Evolutionary conservation across 2,797 vertebrate genomes (phyloP).

Genomic region (Falco rusticolus): DNA sequence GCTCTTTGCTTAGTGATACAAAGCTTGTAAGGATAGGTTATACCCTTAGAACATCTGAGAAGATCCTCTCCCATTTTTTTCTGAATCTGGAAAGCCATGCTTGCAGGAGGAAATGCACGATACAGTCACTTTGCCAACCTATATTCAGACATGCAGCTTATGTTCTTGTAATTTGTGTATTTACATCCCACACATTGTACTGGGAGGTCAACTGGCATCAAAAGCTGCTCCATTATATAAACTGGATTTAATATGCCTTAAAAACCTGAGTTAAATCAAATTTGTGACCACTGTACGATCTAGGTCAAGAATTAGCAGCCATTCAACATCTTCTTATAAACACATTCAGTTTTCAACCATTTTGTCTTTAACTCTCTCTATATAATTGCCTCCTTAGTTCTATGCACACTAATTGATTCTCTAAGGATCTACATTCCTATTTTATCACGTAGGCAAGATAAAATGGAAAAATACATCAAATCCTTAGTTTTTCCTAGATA

Average conservation of each 20-base stretch:
- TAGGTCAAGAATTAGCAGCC: slow-evolving; percentile 62
- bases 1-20: not conserved
- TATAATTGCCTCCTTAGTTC: slow-evolving; percentile 68
- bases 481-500: slow-evolving; percentile 13
- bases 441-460: slow-evolving; percentile 57
- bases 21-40: not conserved
- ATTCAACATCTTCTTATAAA: slow-evolving; percentile 44
- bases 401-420: slow-evolving; percentile 74
- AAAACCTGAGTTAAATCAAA: not conserved
- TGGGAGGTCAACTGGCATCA: not conserved
- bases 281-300: not conserved
- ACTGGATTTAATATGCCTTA: not conserved
- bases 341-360: slow-evolving; percentile 49
- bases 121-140: not conserved
- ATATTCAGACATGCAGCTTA: not conserved
- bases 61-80: not conserved
- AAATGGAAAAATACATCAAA: slow-evolving; percentile 56
- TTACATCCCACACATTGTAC: not conserved
- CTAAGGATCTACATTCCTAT: slow-evolving; percentile 56
- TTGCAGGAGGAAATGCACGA: not conserved
- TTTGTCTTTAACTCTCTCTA: slow-evolving; percentile 54
- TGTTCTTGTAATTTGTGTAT: not conserved
- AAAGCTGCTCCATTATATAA: not conserved
- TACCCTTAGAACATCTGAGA: not conserved
- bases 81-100: not conserved